Base-by-base conservation (phyloP, 2,797 vertebrate species). In the Oreochromis grahami region DNA sequence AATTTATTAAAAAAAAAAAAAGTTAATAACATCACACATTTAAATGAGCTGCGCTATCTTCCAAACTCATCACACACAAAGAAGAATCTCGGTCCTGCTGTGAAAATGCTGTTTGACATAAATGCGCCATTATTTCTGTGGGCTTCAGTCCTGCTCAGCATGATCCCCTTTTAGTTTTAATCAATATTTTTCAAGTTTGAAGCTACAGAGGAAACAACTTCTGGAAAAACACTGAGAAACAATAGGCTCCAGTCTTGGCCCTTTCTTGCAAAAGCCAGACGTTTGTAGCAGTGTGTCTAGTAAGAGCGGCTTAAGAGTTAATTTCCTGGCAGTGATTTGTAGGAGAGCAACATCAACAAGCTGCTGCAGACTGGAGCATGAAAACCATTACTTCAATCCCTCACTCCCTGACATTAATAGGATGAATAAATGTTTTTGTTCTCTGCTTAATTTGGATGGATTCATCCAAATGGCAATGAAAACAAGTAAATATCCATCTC, bases 341-440 rank as follows among this genome's bases (percentile, higher is more conserved):
- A 84, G 84, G 76, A 81, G 79, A 92, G 90, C 80, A 89, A 86
- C 92, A 89, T 90, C 93, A 93, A 93, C 91, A 93, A 92, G 91
- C 90, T 88, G 92, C 91, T 77, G 88, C 87, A 92, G 94, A 93
- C 86, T 91, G 85, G 83, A 92, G 91, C 93, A 93, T 92, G 88
- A 93, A 95, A 94, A 89, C 91, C 91, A 92, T 95, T 94, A 92
- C 90, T 95, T 94, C 92, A 92, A 93, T 93, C 89, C 89, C 86
- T 95, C 90, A 95, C 90, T 94, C 90, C 79, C 90, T 92, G 94
- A 95, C 93, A 93, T 95, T 96, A 95, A 96, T 94, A 94, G 91
- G 92, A 94, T 93, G 94, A 94, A 95, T 94, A 94, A 93, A 95
- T 94, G 91, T 92, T 93, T 95, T 94, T 95, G 92, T 94, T 94